Evolutionary conservation across 1,140 invertebrate genomes (phyloP), one percentile per base, ranked within the genome.

Genomic region (Brachystomella parvula): DNA sequence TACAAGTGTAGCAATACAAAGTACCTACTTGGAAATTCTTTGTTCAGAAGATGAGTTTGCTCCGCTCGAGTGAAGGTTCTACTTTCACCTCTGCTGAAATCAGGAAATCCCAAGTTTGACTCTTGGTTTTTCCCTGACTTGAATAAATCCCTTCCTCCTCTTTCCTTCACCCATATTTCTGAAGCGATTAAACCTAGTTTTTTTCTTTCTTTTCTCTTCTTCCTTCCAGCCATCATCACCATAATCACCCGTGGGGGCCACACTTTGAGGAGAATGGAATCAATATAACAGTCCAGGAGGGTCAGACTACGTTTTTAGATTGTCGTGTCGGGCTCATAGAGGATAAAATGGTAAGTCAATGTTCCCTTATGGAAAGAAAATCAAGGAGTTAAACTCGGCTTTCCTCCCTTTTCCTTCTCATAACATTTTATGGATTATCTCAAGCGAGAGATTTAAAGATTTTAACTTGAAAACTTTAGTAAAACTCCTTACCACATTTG

Each of bases 181-280:
- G n/a, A n/a, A n/a, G n/a, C n/a, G n/a, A n/a, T n/a, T n/a, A n/a
- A n/a, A n/a, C n/a, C n/a, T n/a, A n/a, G n/a, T n/a, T n/a, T n/a
- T n/a, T n/a, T n/a, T n/a, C n/a, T n/a, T n/a, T n/a, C n/a, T n/a
- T n/a, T n/a, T n/a, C n/a, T n/a, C n/a, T n/a, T n/a, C n/a, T n/a
- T 47, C 26, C 28, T 21, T 65, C 19, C 53, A 71, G 70, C 57
- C 73, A 73, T 67, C 71, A 73, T 61, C 74, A 74, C 65, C 70
- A 73, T 57, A 67, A 47, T 75, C 75, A 63, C 73, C 78, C 64
- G 76, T 89, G 85, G 79, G 86, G 87, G 1, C 88, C 88, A 6
- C 89, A 87, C 76, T 90, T 89, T 76, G 86, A 89, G 75, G 87
- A 88, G 68, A 79, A 79, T 53, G 76, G 78, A 32, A 74, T 77